These are phyloP conservation scores for Sitodiplosis mosellana DNA, from an alignment of 1,140 invertebrate genomes.

Conservation along the genomic window DNA sequence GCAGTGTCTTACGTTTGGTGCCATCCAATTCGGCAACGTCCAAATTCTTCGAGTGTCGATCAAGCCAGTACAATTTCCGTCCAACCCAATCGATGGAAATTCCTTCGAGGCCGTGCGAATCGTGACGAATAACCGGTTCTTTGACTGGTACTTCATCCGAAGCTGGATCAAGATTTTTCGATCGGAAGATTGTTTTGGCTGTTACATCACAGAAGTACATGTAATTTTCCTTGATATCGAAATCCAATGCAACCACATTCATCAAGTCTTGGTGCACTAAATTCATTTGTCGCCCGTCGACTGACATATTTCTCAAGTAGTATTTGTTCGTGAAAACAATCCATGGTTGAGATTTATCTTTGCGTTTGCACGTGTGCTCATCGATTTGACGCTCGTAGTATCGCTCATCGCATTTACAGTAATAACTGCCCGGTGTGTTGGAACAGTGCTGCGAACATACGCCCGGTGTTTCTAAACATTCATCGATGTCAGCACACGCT, in stretches of 20 bases:
- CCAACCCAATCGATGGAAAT: slow-evolving; percentile 93
- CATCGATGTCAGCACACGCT: slow-evolving; percentile 83
- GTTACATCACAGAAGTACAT: slow-evolving; percentile 92
- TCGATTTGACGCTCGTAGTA: slow-evolving; percentile 78
- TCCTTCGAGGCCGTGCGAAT: slow-evolving; percentile 90
- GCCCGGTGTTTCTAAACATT: slow-evolving; percentile 76
- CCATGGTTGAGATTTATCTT: slow-evolving; percentile 71
- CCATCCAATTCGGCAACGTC: slow-evolving; percentile 87
- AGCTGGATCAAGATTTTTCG: slow-evolving; percentile 29
- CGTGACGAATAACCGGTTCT: slow-evolving; percentile 78
- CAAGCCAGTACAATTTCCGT: slow-evolving; percentile 94
- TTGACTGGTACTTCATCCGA: slow-evolving; percentile 29
- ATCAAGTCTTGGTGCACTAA: slow-evolving; percentile 87
- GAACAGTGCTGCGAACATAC: slow-evolving; percentile 89
- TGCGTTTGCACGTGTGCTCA: slow-evolving; percentile 76
- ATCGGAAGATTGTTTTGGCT: slow-evolving; percentile 76
- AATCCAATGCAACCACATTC: slow-evolving; percentile 92
- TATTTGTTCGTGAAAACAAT: slow-evolving; percentile 96
- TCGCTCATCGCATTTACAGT: slow-evolving; percentile 88
- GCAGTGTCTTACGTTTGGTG: slow-evolving; percentile 71
- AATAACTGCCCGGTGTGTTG: slow-evolving; percentile 87
- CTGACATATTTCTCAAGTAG: slow-evolving; percentile 88
- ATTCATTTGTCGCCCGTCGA: slow-evolving; percentile 68
- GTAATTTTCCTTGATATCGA: slow-evolving; percentile 64
- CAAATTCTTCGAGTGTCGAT: slow-evolving; percentile 83